phyloP scores from a whole-genome alignment of 2,888 invertebrate genomes.

The Thumatha senex region DNA sequence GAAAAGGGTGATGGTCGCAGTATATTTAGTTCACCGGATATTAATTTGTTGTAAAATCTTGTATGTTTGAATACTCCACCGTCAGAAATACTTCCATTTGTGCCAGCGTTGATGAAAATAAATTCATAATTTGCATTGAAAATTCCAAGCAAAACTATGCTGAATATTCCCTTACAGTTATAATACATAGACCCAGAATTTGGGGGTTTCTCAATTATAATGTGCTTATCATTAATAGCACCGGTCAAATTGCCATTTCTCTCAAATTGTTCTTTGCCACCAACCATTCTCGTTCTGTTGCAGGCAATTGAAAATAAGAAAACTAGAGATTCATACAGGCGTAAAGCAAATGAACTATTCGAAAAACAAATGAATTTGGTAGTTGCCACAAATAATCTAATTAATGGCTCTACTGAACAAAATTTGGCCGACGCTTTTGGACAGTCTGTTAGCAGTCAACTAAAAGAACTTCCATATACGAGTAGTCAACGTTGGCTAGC shows the following conservation, averaged over 20 bases:
- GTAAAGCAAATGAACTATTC: neutral
- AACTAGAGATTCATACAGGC: neutral
- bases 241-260: conserved; percentile 22
- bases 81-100: no score
- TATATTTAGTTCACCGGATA: no score
- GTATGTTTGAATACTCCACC: no score
- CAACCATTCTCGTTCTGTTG: conserved; percentile 18
- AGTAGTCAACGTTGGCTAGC: neutral
- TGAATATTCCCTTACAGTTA: no score
- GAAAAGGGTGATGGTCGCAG: no score
- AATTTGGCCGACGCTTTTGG: neutral
- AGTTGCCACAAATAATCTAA: neutral
- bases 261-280: conserved; percentile 20
- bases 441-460: neutral
- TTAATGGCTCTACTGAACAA: neutral
- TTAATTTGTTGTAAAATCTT: no score
- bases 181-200: no score
- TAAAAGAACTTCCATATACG: neutral
- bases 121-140: no score
- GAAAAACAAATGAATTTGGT: neutral
- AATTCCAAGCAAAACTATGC: no score
- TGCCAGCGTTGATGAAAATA: no score
- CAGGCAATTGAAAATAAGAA: conserved; percentile 20
- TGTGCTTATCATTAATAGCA: conserved; percentile 7
- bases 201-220: no score